Base-by-base conservation (phyloP, 2,797 vertebrate genomes). In the Coracias cyanogaster region DNA sequence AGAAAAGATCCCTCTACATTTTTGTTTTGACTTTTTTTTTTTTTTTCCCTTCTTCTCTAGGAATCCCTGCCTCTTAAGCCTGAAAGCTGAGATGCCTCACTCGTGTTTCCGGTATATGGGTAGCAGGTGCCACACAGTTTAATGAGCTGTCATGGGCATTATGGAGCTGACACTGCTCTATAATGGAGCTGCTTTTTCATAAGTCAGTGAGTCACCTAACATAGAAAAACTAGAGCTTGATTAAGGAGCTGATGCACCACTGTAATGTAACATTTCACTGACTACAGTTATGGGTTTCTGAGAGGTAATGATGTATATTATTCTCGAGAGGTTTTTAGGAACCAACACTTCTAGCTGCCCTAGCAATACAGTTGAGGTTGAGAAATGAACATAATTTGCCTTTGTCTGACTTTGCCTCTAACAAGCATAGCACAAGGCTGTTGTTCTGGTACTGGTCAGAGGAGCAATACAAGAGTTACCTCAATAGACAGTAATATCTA, bases 71-170 rank as follows among this genome's bases (percentile, higher is more conserved):
- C 28, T 57, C 77, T 65, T 72, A 48, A 60, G 18, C 43, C 35
- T 43, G 64, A 80, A n/a, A 66, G 62, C 43, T 62, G 58, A 58
- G 83, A 28, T 72, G 28, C 48, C 24, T 78, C n/a, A 4, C 31
- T 71, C 0, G 1, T 16, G 29, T 72, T 87, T 70, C 28, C 55
- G 69, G 15, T 60, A 67, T 60, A 28, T 4, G 79, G 76, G 95
- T 67, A 89, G 87, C 85, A 95, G 84, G 61, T 96, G 91, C 55
- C 72, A 49, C 55, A 19, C 12, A 33, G 39, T 49, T 85, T 96
- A 94, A 97, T 94, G 89, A 91, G 69, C 82, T 94, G 82, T 91
- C 87, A 61, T 26, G 60, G 79, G 37, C 31, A 25, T 72, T 49
- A 3, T 28, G 26, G 67, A 67, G 67, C 51, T 92, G 88, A 61